phyloP scores from a whole-genome alignment of 2,113 vertebrate species.

The Indicator maculatus region DNA sequence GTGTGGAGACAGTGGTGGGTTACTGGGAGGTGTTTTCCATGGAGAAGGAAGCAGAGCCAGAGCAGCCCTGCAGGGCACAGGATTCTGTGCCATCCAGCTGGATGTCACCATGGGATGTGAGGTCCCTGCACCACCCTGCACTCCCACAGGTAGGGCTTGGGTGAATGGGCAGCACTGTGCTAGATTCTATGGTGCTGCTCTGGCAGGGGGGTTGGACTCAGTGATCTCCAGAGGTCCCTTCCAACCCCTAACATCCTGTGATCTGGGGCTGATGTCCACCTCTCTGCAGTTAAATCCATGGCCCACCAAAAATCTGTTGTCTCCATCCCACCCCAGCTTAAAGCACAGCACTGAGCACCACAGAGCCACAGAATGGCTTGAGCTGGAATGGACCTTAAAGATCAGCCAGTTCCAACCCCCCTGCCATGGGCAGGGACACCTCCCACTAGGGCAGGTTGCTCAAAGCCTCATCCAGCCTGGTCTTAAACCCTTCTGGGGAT shows the following conservation, averaged over 20 bases:
- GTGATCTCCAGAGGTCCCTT: too few species aligned
- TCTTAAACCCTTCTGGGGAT: too few species aligned
- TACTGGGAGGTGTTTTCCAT: neutral
- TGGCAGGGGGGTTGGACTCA: too few species aligned
- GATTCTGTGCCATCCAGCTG: neutral
- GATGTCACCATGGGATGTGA: rapidly evolving
- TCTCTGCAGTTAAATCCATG: rapidly evolving
- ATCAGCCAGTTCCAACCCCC: too few species aligned
- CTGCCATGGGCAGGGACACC: too few species aligned
- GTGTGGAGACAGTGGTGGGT: neutral
- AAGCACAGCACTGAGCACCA: neutral
- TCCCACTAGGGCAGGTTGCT: too few species aligned
- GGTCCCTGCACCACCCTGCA: rapidly evolving
- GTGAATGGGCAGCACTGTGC: neutral
- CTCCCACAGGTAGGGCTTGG: neutral
- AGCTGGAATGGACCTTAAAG: too few species aligned
- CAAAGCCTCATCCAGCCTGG: too few species aligned
- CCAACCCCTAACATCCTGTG: too few species aligned
- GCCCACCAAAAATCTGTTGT: rapidly evolving
- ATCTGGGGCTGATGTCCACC: too few species aligned
- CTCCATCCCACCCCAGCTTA: neutral
- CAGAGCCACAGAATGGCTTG: too few species aligned
- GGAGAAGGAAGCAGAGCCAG: neutral
- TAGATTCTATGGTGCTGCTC: too few species aligned
- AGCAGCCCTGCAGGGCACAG: neutral